Conservation (phyloP, 2,888 invertebrate species). For the Idaea biselata region DNA sequence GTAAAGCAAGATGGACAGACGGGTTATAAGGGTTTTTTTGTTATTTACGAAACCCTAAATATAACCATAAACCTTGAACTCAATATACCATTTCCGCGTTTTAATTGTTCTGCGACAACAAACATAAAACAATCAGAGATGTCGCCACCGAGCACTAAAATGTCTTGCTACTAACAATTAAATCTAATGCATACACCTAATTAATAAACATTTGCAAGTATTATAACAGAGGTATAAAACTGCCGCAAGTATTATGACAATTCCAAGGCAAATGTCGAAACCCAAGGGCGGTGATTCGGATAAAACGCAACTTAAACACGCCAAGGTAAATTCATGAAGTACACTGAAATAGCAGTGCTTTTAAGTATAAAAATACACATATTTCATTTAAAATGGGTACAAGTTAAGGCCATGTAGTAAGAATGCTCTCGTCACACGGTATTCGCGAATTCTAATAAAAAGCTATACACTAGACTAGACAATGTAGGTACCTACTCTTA, state of each 20-base stretch:
- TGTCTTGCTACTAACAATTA: slow-evolving; percentile 38
- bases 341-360: not conserved
- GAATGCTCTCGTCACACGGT: too few species aligned
- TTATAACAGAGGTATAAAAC: slow-evolving; percentile 22
- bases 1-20: too few species aligned
- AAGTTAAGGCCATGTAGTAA: not conserved
- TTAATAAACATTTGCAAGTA: slow-evolving; percentile 35
- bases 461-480: too few species aligned
- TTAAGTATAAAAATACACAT: not conserved
- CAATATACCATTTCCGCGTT: not conserved
- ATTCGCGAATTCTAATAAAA: too few species aligned
- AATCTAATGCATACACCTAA: slow-evolving; percentile 43
- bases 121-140: slow-evolving; percentile 21
- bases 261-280: slow-evolving; percentile 31
- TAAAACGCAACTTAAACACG: slow-evolving; percentile 37
- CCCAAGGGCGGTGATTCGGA: slow-evolving; percentile 31
- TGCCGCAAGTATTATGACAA: slow-evolving; percentile 33
- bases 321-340: slow-evolving; percentile 13
- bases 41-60: too few species aligned
- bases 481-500: too few species aligned
- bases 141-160: slow-evolving; percentile 35
- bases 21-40: too few species aligned
- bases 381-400: not conserved
- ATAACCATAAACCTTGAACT: not conserved
- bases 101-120: not conserved